Base-by-base conservation (phyloP, 2,797 vertebrate genomes). In the Carcharodon carcharias region DNA sequence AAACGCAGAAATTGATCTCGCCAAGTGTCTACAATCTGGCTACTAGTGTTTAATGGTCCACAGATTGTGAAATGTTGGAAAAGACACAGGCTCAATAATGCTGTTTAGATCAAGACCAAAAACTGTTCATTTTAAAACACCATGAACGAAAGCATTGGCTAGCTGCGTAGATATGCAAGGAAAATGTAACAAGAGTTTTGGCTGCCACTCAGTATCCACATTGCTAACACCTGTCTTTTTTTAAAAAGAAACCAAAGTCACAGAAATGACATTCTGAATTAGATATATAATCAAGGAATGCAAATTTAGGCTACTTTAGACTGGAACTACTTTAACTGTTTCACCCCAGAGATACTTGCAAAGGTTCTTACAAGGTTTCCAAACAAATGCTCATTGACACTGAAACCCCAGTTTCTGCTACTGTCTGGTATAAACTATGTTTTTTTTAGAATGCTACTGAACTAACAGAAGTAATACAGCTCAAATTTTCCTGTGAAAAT, bases 271-370 rank as follows among this genome's bases (percentile, higher is more conserved):
- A 91, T 16, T 54, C 26, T 61, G 54, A 61, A 91, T 56, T 56
- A 91, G 28, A 91, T 91, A 31, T 35, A 61, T 91, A 91, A 91
- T 61, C 88, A 61, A 91, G 88, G 88, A 61, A 91, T 91, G 9
- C 31, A 91, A 61, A 56, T 61, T 61, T 56, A 91, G 88, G 28
- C 56, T 2, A 91, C 50, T 91, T 91, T 58, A 91, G 56, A 58
- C 54, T 35, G 88, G 88, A 91, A n/a, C 31, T 61, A 14, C 40
- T 91, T 91, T 91, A 91, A 91, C 56, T 91, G 26, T 56, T 91
- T 91, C 88, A 91, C 56, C 56, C 88, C 88, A 61, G 88, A 61
- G 89, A 92, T 85, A 85, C 45, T 85, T 85, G 40, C 40, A 85
- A 85, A 85, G 45, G 45, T 85, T 85, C 82, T 85, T 50, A 85